Evolutionary conservation across 2,113 vertebrate genomes (phyloP).

Genomic region (Archocentrus centrarchus): DNA sequence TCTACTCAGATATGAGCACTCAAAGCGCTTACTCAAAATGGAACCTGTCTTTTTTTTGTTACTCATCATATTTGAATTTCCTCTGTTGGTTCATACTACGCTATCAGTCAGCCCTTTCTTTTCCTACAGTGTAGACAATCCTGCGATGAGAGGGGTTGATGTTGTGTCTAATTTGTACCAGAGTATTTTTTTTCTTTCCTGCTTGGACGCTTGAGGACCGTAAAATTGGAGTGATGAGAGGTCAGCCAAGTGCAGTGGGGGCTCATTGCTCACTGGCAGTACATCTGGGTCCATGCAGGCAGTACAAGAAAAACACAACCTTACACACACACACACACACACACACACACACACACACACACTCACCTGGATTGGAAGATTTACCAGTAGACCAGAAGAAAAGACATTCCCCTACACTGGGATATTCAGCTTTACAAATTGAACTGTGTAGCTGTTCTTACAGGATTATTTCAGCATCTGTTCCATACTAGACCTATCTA

Average conservation of each 20-base stretch:
- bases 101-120: neutral
- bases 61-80: neutral
- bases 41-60: neutral
- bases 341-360: neutral
- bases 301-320: constrained; percentile 24
- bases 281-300: constrained; percentile 26
- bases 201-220: constrained; percentile 40
- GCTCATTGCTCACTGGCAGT: constrained; percentile 41
- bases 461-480: constrained; percentile 50
- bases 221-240: constrained; percentile 63
- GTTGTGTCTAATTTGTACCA: constrained; percentile 42
- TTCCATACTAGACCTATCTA: constrained; percentile 20
- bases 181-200: constrained; percentile 35
- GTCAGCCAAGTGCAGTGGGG: constrained; percentile 65
- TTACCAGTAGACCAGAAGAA: constrained; percentile 29
- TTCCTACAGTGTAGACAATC: neutral
- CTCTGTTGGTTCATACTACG: rapidly evolving
- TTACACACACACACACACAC: neutral
- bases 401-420: constrained; percentile 24
- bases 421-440: constrained; percentile 54
- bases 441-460: constrained; percentile 48
- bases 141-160: constrained; percentile 33
- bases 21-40: no score
- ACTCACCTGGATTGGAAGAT: constrained; percentile 43
- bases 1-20: no score